Evolutionary conservation across 2,797 vertebrate species (phyloP), one percentile per base, ranked within the genome.

Genomic region (Bryconaethiops microstoma): DNA sequence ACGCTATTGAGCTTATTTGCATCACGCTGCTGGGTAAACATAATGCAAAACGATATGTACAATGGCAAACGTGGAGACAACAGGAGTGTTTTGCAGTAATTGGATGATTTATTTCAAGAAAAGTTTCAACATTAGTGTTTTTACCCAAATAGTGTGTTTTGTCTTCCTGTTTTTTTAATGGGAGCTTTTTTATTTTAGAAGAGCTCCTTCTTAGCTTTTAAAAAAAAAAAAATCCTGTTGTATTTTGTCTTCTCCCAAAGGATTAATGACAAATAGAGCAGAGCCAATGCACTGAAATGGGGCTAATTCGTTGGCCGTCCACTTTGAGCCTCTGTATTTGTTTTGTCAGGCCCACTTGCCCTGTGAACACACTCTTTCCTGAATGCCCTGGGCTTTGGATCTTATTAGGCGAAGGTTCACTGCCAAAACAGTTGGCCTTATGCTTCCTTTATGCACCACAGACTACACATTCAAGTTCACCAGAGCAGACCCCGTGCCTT

Each of bases 401-500:
- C 92, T 90, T 88, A 90, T 91, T 91, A 91, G 85, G 86, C 80
- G 84, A 89, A 91, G 88, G 88, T 84, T 90, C 89, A 86, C 88
- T 87, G 86, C 90, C 83, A 68, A 82, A 89, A 88, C 88, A 90
- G 80, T 88, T 90, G 88, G 89, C 88, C 90, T 92, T 91, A 91
- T 91, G 91, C 91, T 93, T 91, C 90, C 91, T 94, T 92, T 93
- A 92, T 93, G 93, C 92, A 94, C 92, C 92, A 88, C 74, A 70
- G 89, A 89, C 86, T 90, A 90, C 90, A 92, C 90, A 94, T 94
- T 93, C 90, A 92, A 90, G 93, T 91, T 92, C 91, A 92, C 88
- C 88, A 90, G 92, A 94, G 92, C 93, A 94, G 86, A 92, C 91
- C 88, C 89, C 12, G 74, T 42, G 90, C 86, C 88, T 93, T 93